Percentiles rank a stretch among this genome's conserved stretches.
phyloP scores from a whole-genome alignment of 1,140 invertebrate species.

The Orchesella cincta region DNA sequence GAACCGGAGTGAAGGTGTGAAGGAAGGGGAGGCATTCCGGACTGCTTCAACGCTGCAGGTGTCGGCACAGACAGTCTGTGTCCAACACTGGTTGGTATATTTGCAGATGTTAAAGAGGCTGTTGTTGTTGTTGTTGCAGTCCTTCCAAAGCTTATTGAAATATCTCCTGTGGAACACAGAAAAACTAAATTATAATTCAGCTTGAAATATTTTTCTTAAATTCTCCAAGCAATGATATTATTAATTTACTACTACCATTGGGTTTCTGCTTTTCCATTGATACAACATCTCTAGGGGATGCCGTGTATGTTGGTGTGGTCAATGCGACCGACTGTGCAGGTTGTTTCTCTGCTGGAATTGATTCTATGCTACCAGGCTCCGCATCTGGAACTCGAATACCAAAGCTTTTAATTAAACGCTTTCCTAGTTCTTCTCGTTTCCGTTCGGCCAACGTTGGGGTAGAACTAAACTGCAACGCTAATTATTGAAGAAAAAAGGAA shows the following conservation, averaged over 20 bases:
- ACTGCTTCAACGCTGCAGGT: conserved; percentile 44
- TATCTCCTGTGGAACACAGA: background rate
- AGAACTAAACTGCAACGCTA: conserved; percentile 60
- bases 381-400: conserved; percentile 55
- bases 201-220: background rate
- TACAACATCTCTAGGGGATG: background rate
- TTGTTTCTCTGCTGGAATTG: no score
- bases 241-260: background rate
- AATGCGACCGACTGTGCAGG: background rate
- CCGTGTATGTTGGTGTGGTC: background rate
- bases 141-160: background rate
- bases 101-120: background rate
- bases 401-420: conserved; percentile 72
- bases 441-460: conserved; percentile 71
- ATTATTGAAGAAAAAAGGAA: no score
- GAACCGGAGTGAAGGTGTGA: background rate
- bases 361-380: background rate
- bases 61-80: conserved; percentile 47
- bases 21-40: conserved; percentile 45
- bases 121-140: background rate
- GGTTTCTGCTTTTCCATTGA: background rate
- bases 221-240: background rate
- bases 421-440: conserved; percentile 73
- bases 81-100: background rate
- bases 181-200: background rate